These are phyloP conservation scores for Tenualosa ilisha DNA, from an alignment of 2,797 vertebrate species.

Conservation along the genomic window DNA sequence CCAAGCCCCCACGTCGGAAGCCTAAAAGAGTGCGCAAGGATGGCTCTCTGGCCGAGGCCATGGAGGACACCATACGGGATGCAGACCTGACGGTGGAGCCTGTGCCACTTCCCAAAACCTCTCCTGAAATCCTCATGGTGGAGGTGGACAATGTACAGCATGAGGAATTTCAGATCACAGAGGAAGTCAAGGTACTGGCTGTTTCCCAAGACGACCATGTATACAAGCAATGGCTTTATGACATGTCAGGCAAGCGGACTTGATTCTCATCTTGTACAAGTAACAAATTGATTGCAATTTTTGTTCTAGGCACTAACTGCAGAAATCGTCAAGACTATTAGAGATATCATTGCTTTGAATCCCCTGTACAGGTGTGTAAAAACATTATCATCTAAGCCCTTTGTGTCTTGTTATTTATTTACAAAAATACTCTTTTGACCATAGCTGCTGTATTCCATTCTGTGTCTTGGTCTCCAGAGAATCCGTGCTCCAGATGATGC, in stretches of 20 bases:
- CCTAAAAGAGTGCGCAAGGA: constrained; percentile 74
- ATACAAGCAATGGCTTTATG: neutral
- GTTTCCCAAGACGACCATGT: neutral
- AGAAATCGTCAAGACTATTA: constrained; percentile 98
- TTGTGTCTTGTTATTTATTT: neutral
- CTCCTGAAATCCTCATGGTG: constrained; percentile 88
- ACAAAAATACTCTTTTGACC: neutral
- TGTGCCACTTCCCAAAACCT: constrained; percentile 49
- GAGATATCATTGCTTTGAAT: constrained; percentile 97
- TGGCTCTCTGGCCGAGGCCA: constrained; percentile 57
- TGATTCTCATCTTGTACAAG: neutral
- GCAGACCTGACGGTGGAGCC: constrained; percentile 70
- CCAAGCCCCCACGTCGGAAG: constrained; percentile 74
- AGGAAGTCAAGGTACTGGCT: constrained; percentile 89
- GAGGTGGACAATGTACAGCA: constrained; percentile 93
- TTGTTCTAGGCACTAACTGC: constrained; percentile 85
- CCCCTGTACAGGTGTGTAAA: constrained; percentile 87
- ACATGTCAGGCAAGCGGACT: neutral
- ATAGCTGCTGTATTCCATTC: neutral
- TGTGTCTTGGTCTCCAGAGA: constrained; percentile 73
- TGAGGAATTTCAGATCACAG: constrained; percentile 93
- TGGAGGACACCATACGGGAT: constrained; percentile 73
- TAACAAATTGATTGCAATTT: neutral
- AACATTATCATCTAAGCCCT: neutral
- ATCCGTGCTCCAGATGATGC: constrained; percentile 99